phyloP scores from a whole-genome alignment of 1,140 invertebrate species.

The Halotydeus destructor region DNA sequence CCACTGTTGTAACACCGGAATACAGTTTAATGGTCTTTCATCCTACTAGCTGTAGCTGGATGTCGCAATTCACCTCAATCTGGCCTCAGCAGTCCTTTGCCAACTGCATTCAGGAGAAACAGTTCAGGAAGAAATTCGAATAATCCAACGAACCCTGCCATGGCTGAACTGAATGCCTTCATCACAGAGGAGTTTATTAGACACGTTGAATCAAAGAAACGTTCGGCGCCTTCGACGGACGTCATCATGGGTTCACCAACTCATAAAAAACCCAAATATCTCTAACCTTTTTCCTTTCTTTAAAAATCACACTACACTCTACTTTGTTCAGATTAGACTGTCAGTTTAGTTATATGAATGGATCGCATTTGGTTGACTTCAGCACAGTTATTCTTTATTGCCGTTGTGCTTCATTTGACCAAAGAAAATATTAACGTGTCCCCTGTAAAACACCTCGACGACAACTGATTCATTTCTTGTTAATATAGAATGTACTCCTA shows the following conservation, averaged over 20 bases:
- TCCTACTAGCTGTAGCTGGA: background rate
- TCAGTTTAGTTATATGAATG: too few relatives aligned
- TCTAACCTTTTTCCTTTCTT: background rate
- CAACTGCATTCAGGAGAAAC: background rate
- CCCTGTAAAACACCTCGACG: too few relatives aligned
- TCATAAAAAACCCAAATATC: slow-evolving; percentile 31
- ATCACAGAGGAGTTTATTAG: slow-evolving; percentile 51
- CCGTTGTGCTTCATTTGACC: too few relatives aligned
- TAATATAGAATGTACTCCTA: too few relatives aligned
- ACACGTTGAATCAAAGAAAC: slow-evolving; percentile 37
- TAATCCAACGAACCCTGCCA: slow-evolving; percentile 11
- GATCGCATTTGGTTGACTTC: too few relatives aligned
- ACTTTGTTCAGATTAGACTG: too few relatives aligned
- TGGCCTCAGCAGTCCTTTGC: background rate
- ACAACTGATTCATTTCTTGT: too few relatives aligned
- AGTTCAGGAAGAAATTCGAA: slow-evolving; percentile 1
- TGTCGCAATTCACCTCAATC: background rate
- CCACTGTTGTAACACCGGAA: background rate
- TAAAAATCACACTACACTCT: too few relatives aligned
- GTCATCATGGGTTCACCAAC: slow-evolving; percentile 44
- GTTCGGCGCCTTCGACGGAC: slow-evolving; percentile 33
- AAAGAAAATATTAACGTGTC: too few relatives aligned
- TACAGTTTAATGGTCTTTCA: background rate
- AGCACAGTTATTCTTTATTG: too few relatives aligned
- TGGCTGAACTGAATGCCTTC: slow-evolving; percentile 46